Evolutionary conservation across 1,140 invertebrate species (phyloP), one percentile per base, ranked within the genome.

Genomic region (Drosophila kikkawai): DNA sequence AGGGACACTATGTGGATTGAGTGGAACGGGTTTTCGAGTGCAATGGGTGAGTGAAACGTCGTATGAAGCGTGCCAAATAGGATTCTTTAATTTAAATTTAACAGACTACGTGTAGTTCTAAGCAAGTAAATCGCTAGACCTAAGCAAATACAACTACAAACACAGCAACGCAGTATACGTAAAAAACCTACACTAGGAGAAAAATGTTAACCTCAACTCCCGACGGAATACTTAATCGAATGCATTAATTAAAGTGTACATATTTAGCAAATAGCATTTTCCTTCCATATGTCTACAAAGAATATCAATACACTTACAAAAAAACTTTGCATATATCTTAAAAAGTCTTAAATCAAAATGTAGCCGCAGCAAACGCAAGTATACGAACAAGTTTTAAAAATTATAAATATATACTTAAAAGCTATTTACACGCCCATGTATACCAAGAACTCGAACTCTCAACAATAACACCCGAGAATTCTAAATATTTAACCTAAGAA

Each of bases 131-230:
- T 76, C 61, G 67, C 26, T 79, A 74, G 41, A 75, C 39, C 53
- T 86, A 82, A 86, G 79, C 39, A 50, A 71, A 50, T 82, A 86
- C 79, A 17, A 82, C 51, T 68, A 78, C 48, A 73, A 82, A 81
- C 19, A 82, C 64, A 90, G 85, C 70, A 90, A 90, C 82, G 79
- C 85, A 85, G 87, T 90, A 91, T 91, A 90, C 86, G 86, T 91
- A 90, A 90, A 63, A 58, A 61, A 39, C 22, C 13, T 55, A 79
- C 68, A 75, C 57, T 66, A 53, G 50, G 60, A 55, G 11, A 26
- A 37, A 69, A 77, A 58, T 59, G 51, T 59, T 56, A 75, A 91
- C 42, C 58, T 76, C 76, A 82, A 6, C 13, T 51, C 53, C 36
- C 53, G 53, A 26, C 53, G 19, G 26, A 55, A 39, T 56, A 56